Conservation (phyloP, 2,888 invertebrate species). For the Scelioninae gen. 1 region DNA sequence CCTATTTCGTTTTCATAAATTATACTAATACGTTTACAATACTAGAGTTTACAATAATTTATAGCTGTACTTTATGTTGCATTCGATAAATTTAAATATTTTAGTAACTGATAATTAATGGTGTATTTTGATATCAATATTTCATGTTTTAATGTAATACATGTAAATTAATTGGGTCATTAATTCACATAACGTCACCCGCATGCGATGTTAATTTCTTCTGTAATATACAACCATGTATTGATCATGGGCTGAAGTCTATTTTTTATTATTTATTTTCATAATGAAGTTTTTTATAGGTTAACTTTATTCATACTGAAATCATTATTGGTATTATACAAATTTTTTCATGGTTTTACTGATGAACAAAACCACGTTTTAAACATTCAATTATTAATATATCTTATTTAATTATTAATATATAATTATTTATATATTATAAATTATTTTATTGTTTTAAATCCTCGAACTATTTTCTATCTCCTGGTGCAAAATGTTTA, state of each 20-base stretch:
- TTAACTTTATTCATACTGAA: too few species aligned
- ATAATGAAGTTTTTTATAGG: neutral
- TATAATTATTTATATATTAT: too few species aligned
- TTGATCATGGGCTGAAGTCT: slow-evolving; percentile 34
- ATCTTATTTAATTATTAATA: too few species aligned
- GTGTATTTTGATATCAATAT: slow-evolving; percentile 60
- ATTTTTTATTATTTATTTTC: slow-evolving; percentile 34
- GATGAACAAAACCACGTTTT: too few species aligned
- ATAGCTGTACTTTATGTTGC: slow-evolving; percentile 13
- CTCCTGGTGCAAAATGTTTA: too few species aligned
- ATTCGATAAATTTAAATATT: slow-evolving; percentile 54
- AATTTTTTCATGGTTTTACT: too few species aligned
- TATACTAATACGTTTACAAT: neutral
- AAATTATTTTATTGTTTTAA: too few species aligned
- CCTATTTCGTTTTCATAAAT: neutral
- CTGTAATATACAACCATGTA: slow-evolving; percentile 44
- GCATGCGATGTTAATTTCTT: slow-evolving; percentile 64
- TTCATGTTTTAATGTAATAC: slow-evolving; percentile 58
- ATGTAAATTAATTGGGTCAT: slow-evolving; percentile 60
- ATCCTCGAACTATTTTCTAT: too few species aligned
- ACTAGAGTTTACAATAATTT: slow-evolving; percentile 16
- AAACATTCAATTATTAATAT: too few species aligned
- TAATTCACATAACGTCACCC: slow-evolving; percentile 63
- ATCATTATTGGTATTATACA: too few species aligned
- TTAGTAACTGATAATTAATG: slow-evolving; percentile 51